Percentiles rank a stretch among this genome's conserved stretches.
Evolutionary conservation across 2,113 vertebrate genomes (phyloP).

Genomic region (Sminthopsis crassicaudata): DNA sequence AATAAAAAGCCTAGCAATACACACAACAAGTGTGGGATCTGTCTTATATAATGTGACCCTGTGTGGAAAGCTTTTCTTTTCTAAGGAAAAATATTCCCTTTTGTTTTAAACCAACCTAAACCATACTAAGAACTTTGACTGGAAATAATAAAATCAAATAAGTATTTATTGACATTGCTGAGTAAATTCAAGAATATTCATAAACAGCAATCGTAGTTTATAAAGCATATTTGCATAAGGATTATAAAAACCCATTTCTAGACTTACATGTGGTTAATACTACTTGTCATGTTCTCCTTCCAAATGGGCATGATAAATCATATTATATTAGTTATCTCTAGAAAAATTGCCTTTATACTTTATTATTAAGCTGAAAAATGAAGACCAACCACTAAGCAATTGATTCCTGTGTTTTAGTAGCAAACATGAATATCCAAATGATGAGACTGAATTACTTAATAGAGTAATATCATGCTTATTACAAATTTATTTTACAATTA

Average conservation of each 20-base stretch:
- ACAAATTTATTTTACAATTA: background rate
- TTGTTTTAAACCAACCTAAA: background rate
- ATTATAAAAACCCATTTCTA: background rate
- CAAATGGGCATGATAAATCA: background rate
- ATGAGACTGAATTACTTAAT: background rate
- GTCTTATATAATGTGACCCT: background rate
- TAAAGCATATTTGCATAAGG: background rate
- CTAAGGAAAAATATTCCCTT: background rate
- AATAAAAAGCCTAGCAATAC: background rate
- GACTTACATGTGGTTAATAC: background rate
- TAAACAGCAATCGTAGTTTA: background rate
- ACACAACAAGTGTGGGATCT: background rate
- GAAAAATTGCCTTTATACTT: background rate
- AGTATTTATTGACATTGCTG: background rate
- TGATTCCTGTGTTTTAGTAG: background rate
- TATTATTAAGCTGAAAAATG: background rate
- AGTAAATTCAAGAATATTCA: background rate
- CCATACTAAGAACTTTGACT: background rate
- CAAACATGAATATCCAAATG: background rate
- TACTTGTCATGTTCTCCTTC: background rate
- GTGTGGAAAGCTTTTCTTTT: background rate
- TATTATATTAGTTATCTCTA: background rate
- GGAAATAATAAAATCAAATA: background rate
- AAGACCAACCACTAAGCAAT: background rate
- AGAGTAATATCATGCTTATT: background rate